Evolutionary conservation across 2,113 vertebrate species (phyloP), one percentile per base, ranked within the genome.

Genomic region (Eclectus roratus): DNA sequence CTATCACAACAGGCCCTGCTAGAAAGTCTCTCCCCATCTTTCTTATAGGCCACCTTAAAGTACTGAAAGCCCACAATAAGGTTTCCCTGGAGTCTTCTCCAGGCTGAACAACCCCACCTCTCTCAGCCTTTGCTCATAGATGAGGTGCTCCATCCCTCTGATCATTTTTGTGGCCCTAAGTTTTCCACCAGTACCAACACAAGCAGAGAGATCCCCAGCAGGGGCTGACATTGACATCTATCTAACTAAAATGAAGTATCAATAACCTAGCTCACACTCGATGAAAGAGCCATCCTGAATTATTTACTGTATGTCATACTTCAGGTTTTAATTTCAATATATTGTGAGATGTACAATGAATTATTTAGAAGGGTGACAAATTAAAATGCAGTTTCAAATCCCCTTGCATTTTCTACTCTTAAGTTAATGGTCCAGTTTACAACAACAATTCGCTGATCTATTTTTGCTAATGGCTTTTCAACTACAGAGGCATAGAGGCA

Each of bases 241-340:
- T 64, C 73, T 71, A 72, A 76, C 65, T 95, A 97, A 97, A 98
- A 97, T 95, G 74, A 92, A 94, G 96, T 97, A 97, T 98, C 97
- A 95, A 94, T 97, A 96, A 96, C 96, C 93, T 58, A 73, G 89
- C 94, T 97, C 96, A 96, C 97, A 96, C 96, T 94, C 91, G 96
- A 96, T 97, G 98, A 98, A 98, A 98, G 96, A 97, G 85, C 89
- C 88, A 41, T 80, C 94, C 85, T 98, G 91, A 98, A 98, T 98
- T 98, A 98, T 98, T 98, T 97, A 98, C 81, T 28, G 35, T 93
- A 98, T 87, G 97, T 98, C 98, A 98, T 98, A 98, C 97, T 98
- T 93, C 88, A 29, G 96, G 96, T 85, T 97, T 97, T 95, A 72
- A 96, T 97, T 95, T 97, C 96, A 93, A 97, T 91, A 97, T 96